These are phyloP conservation scores for Chrysodeixis includens DNA, from an alignment of 2,888 invertebrate species.

Conservation along the genomic window DNA sequence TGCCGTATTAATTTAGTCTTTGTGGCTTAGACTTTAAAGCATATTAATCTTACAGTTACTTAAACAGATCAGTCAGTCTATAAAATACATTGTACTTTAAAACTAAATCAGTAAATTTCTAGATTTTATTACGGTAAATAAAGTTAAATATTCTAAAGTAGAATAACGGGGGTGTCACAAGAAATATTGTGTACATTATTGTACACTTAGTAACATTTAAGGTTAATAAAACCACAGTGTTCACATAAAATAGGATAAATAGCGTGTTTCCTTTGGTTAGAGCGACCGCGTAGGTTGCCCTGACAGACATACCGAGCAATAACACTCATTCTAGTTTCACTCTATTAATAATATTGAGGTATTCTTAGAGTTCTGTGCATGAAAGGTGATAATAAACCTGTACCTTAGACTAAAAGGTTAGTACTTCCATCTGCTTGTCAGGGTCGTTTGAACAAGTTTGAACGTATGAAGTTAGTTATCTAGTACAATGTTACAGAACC, in stretches of 20 bases:
- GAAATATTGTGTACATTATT: neutral
- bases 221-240: slow-evolving; percentile 13
- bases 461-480: too few species aligned
- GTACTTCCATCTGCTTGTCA: too few species aligned
- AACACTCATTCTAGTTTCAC: slow-evolving; percentile 1
- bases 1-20: too few species aligned
- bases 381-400: too few species aligned
- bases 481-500: too few species aligned
- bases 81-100: too few species aligned
- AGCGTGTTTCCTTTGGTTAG: slow-evolving; percentile 16
- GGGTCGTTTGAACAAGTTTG: too few species aligned
- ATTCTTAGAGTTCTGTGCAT: neutral
- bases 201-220: slow-evolving; percentile 3
- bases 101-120: slow-evolving; percentile 1
- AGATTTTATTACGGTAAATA: slow-evolving; percentile 1
- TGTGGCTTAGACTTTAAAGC: too few species aligned
- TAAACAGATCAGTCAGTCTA: too few species aligned
- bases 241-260: slow-evolving; percentile 14
- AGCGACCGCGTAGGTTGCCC: neutral
- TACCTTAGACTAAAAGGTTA: too few species aligned
- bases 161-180: neutral
- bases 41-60: too few species aligned
- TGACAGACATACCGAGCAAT: slow-evolving; percentile 12
- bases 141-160: neutral
- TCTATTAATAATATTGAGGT: slow-evolving; percentile 8